Evolutionary conservation across 1,140 invertebrate genomes (phyloP).

Genomic region (Phenacoccus solenopsis): DNA sequence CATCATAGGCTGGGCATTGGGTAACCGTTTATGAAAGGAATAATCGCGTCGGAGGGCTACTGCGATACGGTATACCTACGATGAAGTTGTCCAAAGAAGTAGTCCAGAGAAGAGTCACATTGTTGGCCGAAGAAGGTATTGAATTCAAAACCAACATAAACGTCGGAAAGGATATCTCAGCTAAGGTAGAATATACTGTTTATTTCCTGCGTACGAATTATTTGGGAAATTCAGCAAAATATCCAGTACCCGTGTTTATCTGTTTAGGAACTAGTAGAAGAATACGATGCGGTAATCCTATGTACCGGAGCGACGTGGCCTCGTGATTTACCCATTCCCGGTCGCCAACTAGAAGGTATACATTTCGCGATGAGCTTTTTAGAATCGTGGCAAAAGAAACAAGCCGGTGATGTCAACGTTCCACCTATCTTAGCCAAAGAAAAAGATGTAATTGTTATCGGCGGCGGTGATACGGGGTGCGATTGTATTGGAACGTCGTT

Average conservation of each 20-base stretch:
- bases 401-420: conserved; percentile 55
- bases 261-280: conserved; percentile 44
- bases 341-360: conserved; percentile 77
- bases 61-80: conserved; percentile 95
- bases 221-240: background rate
- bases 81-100: conserved; percentile 94
- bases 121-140: conserved; percentile 84
- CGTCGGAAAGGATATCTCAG: conserved; percentile 82
- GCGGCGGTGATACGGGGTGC: conserved; percentile 97
- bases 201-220: background rate
- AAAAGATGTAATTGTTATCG: conserved; percentile 93
- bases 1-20: conserved; percentile 57
- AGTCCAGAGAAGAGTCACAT: conserved; percentile 74
- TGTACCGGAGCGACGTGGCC: conserved; percentile 94
- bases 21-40: conserved; percentile 96
- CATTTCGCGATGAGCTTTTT: conserved; percentile 97
- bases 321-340: conserved; percentile 73
- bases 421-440: conserved; percentile 66
- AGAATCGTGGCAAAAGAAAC: conserved; percentile 93
- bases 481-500: conserved; percentile 98
- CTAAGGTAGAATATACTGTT: conserved; percentile 39
- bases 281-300: conserved; percentile 78
- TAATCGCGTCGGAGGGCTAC: conserved; percentile 82
- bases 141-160: conserved; percentile 78
- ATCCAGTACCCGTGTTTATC: background rate